These are phyloP conservation scores for Cottus gobio DNA, from an alignment of 2,113 vertebrate species.

Conservation along the genomic window DNA sequence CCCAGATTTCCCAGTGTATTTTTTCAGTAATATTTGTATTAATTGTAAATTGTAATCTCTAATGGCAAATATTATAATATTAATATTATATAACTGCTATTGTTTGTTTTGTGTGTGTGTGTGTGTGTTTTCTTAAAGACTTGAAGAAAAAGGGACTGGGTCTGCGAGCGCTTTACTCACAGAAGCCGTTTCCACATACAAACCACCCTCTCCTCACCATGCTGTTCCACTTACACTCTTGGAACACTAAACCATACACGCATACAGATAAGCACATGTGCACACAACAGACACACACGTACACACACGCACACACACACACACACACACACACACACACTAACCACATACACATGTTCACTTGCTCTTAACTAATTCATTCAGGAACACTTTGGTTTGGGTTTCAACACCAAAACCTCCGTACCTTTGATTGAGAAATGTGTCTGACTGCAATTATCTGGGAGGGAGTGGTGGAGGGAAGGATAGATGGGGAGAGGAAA, in stretches of 20 bases:
- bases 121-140: conserved; percentile 25
- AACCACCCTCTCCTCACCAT: conserved; percentile 74
- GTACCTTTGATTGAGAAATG: conserved; percentile 84
- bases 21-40: not conserved
- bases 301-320: conserved; percentile 80
- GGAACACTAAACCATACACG: conserved; percentile 68
- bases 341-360: conserved; percentile 87
- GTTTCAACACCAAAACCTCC: conserved; percentile 80
- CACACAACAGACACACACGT: conserved; percentile 37
- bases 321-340: conserved; percentile 61
- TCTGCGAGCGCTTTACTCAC: conserved; percentile 73
- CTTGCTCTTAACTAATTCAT: conserved; percentile 85
- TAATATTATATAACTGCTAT: not conserved
- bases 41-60: not conserved
- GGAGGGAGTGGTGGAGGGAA: conserved; percentile 49
- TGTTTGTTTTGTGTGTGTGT: conserved; percentile 11
- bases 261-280: conserved; percentile 71
- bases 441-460: conserved; percentile 85
- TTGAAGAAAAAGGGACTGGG: conserved; percentile 27
- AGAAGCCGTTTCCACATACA: conserved; percentile 79
- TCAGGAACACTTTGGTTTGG: conserved; percentile 86
- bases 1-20: not conserved
- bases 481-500: conserved; percentile 63
- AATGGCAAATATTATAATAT: not conserved
- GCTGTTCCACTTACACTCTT: conserved; percentile 82